These are phyloP conservation scores for Murina feae DNA, from an alignment of 2,113 vertebrate species.

Conservation along the genomic window DNA sequence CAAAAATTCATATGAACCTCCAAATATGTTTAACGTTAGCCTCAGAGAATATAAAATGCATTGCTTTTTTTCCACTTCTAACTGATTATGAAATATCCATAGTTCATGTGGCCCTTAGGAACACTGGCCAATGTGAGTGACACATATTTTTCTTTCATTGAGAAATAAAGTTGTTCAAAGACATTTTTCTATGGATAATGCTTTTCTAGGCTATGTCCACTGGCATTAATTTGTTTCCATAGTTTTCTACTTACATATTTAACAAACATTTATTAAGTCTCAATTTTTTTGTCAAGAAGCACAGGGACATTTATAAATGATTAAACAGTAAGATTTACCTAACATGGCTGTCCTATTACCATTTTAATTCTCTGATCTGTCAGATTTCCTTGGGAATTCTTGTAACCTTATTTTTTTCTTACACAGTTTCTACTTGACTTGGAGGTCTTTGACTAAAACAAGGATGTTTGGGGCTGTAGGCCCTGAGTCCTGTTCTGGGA, in stretches of 20 bases:
- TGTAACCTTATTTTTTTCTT: neutral
- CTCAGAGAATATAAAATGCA: neutral
- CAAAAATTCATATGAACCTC: neutral
- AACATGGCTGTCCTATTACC: neutral
- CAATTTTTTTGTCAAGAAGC: neutral
- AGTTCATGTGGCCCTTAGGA: neutral
- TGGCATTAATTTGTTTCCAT: neutral
- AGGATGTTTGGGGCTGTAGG: neutral
- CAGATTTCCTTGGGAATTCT: neutral
- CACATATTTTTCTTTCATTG: neutral
- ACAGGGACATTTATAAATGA: neutral
- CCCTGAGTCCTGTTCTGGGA: neutral
- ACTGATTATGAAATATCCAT: neutral
- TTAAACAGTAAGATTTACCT: neutral
- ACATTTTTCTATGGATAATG: neutral
- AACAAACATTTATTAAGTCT: neutral
- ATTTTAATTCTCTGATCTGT: neutral
- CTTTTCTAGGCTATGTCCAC: neutral
- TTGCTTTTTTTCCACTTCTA: neutral
- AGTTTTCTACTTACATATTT: neutral
- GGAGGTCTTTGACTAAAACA: neutral
- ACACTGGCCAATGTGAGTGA: neutral
- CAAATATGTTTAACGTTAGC: neutral
- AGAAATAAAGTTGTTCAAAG: neutral
- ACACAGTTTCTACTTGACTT: neutral